phyloP scores from a whole-genome alignment of 2,797 vertebrate species.

The Cyprinodon diabolis region DNA sequence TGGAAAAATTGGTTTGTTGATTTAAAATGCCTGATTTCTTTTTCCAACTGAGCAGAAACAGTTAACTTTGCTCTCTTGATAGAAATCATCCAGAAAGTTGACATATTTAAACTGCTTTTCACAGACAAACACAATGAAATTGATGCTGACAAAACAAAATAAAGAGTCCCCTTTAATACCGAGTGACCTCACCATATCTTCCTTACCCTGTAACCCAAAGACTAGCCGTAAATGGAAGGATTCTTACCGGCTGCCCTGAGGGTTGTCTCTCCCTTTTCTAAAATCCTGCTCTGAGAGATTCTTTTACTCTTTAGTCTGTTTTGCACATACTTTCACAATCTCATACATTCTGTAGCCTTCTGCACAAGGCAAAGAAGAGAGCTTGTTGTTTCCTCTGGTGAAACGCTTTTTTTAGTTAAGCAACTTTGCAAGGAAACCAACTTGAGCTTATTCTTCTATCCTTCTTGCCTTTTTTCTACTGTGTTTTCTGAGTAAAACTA shows the following conservation, averaged over 20 bases:
- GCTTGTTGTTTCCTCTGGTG: slow-evolving; percentile 30
- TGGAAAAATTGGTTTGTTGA: slow-evolving; percentile 8
- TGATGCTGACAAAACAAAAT: slow-evolving; percentile 63
- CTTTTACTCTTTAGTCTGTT: slow-evolving; percentile 71
- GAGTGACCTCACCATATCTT: slow-evolving; percentile 51
- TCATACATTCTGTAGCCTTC: slow-evolving; percentile 59
- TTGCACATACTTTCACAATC: slow-evolving; percentile 65
- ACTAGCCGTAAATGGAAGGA: slow-evolving; percentile 22
- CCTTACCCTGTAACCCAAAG: slow-evolving; percentile 61
- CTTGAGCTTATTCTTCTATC: slow-evolving; percentile 33
- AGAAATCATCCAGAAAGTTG: slow-evolving; percentile 35
- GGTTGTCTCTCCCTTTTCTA: slow-evolving; percentile 58
- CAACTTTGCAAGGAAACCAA: slow-evolving; percentile 31
- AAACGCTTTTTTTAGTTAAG: slow-evolving; percentile 22
- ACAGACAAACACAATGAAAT: slow-evolving; percentile 38
- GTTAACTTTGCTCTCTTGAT: slow-evolving; percentile 30
- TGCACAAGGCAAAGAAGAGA: slow-evolving; percentile 37
- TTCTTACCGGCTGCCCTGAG: slow-evolving; percentile 31
- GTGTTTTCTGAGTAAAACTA: slow-evolving; percentile 26
- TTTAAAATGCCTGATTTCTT: slow-evolving; percentile 19
- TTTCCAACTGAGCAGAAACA: slow-evolving; percentile 24
- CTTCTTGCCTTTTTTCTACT: slow-evolving; percentile 34
- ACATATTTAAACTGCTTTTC: background rate
- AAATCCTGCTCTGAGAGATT: slow-evolving; percentile 14
- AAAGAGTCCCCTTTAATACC: slow-evolving; percentile 71